Conservation (phyloP, 2,113 vertebrate species). For the Zapornia atra region DNA sequence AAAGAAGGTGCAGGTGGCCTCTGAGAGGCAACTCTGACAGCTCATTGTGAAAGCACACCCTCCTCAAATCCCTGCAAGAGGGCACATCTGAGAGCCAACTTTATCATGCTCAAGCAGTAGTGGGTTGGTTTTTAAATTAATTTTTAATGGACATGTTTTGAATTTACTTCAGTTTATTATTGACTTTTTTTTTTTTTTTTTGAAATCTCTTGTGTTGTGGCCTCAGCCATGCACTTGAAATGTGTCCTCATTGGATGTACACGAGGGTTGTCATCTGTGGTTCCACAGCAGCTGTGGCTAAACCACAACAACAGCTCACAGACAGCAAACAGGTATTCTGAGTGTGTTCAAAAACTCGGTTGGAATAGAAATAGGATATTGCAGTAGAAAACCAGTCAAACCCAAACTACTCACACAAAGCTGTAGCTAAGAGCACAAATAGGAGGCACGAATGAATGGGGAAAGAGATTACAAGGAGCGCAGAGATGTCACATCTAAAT, state of each 20-base stretch:
- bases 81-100: background rate
- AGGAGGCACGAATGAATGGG: background rate
- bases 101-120: background rate
- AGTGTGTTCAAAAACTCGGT: background rate
- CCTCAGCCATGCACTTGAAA: background rate
- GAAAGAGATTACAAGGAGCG: background rate
- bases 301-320: no score
- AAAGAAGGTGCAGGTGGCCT: background rate
- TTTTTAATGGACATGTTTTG: background rate
- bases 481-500: background rate
- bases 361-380: background rate
- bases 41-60: background rate
- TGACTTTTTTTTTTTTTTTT: background rate
- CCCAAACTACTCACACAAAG: background rate
- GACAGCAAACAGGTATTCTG: background rate
- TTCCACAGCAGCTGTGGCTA: background rate
- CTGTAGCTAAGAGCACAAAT: background rate
- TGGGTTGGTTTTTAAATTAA: background rate
- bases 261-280: background rate
- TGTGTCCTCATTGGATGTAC: background rate
- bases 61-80: background rate
- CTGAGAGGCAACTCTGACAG: background rate
- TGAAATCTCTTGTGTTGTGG: background rate
- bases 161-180: background rate
- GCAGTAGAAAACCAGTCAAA: background rate